These are phyloP conservation scores for Coluber constrictor DNA, from an alignment of 2,797 vertebrate genomes.

Conservation along the genomic window DNA sequence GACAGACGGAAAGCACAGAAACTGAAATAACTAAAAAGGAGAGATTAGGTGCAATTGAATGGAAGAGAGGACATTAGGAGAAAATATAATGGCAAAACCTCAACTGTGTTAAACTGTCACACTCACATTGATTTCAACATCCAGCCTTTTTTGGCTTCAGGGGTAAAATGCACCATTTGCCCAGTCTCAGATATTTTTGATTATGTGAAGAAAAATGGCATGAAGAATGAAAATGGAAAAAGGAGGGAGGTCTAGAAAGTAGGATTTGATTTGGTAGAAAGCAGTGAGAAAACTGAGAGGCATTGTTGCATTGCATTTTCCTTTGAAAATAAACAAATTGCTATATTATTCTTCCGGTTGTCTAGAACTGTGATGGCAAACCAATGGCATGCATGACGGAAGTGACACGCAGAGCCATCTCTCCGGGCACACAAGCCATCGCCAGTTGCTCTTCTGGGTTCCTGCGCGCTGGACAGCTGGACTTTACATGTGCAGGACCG, in stretches of 20 bases:
- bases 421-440: too few species aligned
- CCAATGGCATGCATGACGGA: too few species aligned
- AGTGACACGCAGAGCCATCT: too few species aligned
- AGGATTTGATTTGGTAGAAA: neutral
- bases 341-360: too few species aligned
- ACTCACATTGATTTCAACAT: neutral
- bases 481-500: too few species aligned
- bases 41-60: conserved; percentile 11
- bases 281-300: neutral
- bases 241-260: neutral
- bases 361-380: too few species aligned
- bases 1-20: neutral
- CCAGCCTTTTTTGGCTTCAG: neutral
- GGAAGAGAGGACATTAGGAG: conserved; percentile 14
- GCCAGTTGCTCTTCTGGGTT: too few species aligned
- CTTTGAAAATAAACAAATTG: neutral
- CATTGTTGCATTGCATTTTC: neutral
- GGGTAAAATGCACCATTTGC: neutral
- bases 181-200: neutral
- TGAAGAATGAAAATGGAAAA: neutral
- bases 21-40: conserved; percentile 15
- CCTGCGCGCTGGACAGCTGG: too few species aligned
- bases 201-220: conserved; percentile 6
- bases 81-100: neutral
- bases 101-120: conserved; percentile 8